Conservation (phyloP, 2,797 vertebrate genomes). For the Hybognathus amarus region DNA sequence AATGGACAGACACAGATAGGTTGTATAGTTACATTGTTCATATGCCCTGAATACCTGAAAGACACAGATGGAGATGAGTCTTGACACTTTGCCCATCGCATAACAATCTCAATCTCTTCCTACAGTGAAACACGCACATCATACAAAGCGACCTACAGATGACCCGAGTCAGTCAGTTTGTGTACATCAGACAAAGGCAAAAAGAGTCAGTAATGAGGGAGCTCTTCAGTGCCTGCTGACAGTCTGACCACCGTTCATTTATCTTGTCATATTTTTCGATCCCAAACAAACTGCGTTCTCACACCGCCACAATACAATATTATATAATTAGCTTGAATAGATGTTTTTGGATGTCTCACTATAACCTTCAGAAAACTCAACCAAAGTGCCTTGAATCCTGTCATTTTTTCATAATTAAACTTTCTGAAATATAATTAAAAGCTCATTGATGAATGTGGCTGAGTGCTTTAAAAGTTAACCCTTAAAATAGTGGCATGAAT, state of each 20-base stretch:
- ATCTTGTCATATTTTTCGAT: constrained; percentile 51
- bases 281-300: constrained; percentile 38
- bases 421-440: constrained; percentile 52
- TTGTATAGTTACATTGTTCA: background rate
- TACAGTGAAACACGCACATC: background rate
- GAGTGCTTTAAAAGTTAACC: constrained; percentile 43
- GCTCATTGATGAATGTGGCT: constrained; percentile 46
- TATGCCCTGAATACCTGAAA: constrained; percentile 6
- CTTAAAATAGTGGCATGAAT: background rate
- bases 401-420: constrained; percentile 65
- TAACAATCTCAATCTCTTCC: background rate
- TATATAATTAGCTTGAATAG: constrained; percentile 58
- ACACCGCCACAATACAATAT: constrained; percentile 9
- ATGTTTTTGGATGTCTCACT: constrained; percentile 55
- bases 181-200: constrained; percentile 35
- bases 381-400: constrained; percentile 62
- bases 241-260: constrained; percentile 51
- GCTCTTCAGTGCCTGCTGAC: constrained; percentile 27
- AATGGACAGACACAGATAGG: background rate
- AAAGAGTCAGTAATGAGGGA: constrained; percentile 47
- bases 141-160: constrained; percentile 19
- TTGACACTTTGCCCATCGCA: constrained; percentile 18
- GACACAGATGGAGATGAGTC: constrained; percentile 3
- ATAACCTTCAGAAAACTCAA: constrained; percentile 57
- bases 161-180: constrained; percentile 46